phyloP scores from a whole-genome alignment of 2,888 invertebrate genomes.

The Lampropteryx suffumata region DNA sequence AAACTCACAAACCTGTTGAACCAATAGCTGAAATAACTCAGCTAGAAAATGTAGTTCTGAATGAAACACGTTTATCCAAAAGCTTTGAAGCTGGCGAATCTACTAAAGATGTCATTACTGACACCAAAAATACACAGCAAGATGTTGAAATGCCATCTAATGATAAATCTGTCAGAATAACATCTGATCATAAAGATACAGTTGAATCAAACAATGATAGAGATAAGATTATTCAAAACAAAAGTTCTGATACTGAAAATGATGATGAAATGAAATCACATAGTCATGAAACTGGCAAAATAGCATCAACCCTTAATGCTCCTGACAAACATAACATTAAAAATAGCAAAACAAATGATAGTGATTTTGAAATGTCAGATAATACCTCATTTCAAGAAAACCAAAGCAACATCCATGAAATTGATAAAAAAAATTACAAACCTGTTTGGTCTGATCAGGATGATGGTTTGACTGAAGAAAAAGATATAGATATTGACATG shows the following conservation, averaged over 20 bases:
- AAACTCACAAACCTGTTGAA: neutral
- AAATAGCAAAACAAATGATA: neutral
- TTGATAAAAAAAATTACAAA: conserved; percentile 4
- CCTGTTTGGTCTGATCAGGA: neutral
- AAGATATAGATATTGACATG: neutral
- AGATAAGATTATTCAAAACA: too few relatives aligned
- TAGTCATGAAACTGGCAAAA: neutral
- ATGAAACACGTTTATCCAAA: neutral
- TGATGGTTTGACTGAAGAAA: neutral
- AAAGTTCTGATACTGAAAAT: neutral
- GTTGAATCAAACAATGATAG: too few relatives aligned
- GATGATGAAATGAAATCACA: neutral
- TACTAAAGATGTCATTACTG: neutral
- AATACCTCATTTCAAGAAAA: conserved; percentile 1
- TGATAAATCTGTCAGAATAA: neutral
- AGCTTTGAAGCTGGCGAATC: neutral
- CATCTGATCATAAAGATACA: neutral
- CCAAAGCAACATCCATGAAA: neutral
- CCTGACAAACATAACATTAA: neutral
- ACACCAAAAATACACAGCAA: neutral
- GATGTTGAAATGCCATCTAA: neutral
- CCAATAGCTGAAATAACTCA: neutral
- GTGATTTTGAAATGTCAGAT: neutral
- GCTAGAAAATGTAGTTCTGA: neutral
- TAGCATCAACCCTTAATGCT: too few relatives aligned